Conservation (phyloP, 2,888 invertebrate species). For the Pseudococcus jackbeardsleyi region DNA sequence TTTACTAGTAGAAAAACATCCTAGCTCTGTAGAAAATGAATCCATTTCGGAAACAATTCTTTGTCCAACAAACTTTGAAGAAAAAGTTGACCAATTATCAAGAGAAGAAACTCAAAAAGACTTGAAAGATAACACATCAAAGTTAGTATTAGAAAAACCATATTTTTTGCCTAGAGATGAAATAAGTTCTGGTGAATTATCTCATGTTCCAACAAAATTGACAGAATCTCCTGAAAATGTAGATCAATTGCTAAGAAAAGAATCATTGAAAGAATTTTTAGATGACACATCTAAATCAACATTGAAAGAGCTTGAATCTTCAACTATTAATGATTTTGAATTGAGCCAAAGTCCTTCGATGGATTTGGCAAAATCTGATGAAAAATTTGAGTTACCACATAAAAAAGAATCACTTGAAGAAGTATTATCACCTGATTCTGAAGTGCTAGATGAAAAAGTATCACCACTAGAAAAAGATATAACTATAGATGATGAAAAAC, state of each 20-base stretch:
- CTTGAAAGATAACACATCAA: neutral
- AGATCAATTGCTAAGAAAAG: neutral
- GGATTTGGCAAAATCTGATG: neutral
- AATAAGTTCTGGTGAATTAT: neutral
- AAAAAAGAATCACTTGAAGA: neutral
- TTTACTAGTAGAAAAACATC: neutral
- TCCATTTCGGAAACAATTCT: neutral
- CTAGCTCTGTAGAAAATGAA: neutral
- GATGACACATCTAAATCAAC: neutral
- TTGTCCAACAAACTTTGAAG: neutral
- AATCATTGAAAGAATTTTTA: constrained; percentile 12
- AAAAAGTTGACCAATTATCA: neutral
- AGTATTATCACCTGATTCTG: neutral
- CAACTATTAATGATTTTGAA: neutral
- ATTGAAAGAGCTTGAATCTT: neutral
- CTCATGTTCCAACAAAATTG: neutral
- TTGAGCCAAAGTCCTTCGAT: neutral
- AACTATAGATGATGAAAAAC: neutral
- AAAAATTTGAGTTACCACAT: neutral
- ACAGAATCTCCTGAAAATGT: neutral
- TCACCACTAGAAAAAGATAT: neutral
- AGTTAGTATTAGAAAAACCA: neutral
- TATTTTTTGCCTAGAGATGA: neutral
- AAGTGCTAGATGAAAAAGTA: neutral
- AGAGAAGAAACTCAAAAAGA: neutral